Percentiles rank a stretch among this genome's conserved stretches.
Conservation (phyloP, 2,797 vertebrate species). For the Trichosurus vulpecula region DNA sequence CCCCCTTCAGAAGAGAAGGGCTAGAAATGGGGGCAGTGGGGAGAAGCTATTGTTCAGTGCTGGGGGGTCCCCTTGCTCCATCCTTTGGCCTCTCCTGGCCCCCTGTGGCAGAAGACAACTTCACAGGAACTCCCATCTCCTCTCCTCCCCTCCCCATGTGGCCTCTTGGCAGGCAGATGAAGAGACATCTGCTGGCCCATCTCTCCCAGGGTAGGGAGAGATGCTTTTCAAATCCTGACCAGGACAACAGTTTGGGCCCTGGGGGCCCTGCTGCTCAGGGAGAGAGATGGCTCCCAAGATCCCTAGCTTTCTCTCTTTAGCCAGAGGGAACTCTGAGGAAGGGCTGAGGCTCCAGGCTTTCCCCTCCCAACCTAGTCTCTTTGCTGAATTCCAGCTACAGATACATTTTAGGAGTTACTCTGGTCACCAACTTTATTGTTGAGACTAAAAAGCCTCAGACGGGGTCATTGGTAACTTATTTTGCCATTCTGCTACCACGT, state of each 20-base stretch:
- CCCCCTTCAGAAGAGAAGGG: slow-evolving; percentile 5
- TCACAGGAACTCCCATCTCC: slow-evolving; percentile 54
- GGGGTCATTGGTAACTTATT: not conserved
- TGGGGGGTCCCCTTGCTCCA: slow-evolving; percentile 44
- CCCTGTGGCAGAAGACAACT: slow-evolving; percentile 37
- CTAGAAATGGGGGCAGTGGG: slow-evolving; percentile 9
- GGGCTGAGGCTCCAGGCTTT: not conserved
- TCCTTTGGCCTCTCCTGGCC: slow-evolving; percentile 10
- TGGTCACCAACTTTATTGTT: not conserved
- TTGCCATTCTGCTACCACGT: not conserved
- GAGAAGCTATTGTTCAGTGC: not conserved
- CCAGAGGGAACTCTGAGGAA: not conserved
- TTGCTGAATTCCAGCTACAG: slow-evolving; percentile 31
- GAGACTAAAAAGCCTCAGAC: not conserved
- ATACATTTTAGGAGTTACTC: not conserved
- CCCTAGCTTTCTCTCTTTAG: not conserved
- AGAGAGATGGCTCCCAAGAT: slow-evolving; percentile 45
- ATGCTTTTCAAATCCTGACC: slow-evolving; percentile 40
- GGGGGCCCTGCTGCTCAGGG: slow-evolving; percentile 24
- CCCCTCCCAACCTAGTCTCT: not conserved
- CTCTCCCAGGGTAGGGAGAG: slow-evolving; percentile 49
- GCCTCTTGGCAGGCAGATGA: slow-evolving; percentile 69
- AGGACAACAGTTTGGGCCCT: slow-evolving; percentile 23
- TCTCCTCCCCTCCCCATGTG: slow-evolving; percentile 52
- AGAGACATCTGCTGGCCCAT: slow-evolving; percentile 68